Conservation (phyloP, 2,888 invertebrate genomes). For the Uloborus plumipes region DNA sequence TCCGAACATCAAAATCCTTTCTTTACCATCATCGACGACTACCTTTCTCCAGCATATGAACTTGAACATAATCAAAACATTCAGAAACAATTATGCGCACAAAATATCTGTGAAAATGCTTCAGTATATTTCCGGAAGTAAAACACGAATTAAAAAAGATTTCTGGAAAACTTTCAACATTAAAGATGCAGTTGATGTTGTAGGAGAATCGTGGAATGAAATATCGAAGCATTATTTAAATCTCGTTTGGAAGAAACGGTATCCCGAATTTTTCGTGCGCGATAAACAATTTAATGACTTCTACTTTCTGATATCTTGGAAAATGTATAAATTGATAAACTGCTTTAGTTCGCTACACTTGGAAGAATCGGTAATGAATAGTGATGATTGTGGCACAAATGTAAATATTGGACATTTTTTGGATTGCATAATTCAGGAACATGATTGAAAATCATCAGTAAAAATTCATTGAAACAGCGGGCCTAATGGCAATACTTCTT, state of each 20-base stretch:
- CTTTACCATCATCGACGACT: background rate
- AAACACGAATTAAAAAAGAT: background rate
- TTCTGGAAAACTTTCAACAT: slow-evolving; percentile 19
- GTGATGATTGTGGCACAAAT: too few species aligned
- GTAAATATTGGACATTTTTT: too few species aligned
- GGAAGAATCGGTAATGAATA: too few species aligned
- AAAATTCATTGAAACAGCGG: too few species aligned
- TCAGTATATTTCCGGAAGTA: background rate
- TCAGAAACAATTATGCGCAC: background rate
- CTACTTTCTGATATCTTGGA: too few species aligned
- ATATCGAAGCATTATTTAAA: slow-evolving; percentile 8
- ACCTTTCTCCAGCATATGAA: background rate
- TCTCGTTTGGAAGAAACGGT: slow-evolving; percentile 17
- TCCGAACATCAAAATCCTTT: slow-evolving; percentile 3
- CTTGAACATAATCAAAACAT: slow-evolving; percentile 10
- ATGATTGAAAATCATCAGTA: too few species aligned
- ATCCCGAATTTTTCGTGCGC: background rate
- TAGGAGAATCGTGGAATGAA: slow-evolving; percentile 18
- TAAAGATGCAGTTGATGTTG: slow-evolving; percentile 10
- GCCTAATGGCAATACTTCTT: too few species aligned
- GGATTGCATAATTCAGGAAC: too few species aligned
- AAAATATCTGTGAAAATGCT: background rate
- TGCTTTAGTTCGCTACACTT: too few species aligned
- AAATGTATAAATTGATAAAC: too few species aligned
- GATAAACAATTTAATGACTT: too few species aligned